These are phyloP conservation scores for Drosophila nr. perissopoda DNA, from an alignment of 2,888 invertebrate species.

Conservation along the genomic window DNA sequence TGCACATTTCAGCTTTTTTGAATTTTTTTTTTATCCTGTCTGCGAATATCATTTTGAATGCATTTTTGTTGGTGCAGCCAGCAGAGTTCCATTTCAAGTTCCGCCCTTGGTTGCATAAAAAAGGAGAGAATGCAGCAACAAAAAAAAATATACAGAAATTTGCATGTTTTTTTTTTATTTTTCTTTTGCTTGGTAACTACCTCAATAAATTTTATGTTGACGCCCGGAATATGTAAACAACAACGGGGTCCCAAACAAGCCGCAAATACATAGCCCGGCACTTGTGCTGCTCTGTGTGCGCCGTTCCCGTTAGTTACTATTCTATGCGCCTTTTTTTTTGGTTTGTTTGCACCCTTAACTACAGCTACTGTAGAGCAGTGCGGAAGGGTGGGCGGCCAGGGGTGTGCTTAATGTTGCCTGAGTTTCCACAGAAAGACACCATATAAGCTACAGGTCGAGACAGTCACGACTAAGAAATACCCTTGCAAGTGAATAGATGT, in stretches of 20 bases:
- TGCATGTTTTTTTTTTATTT: conserved; percentile 31
- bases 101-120: conserved; percentile 23
- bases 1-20: neutral
- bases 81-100: conserved; percentile 42
- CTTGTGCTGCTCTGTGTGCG: conserved; percentile 31
- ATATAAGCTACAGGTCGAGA: neutral
- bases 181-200: conserved; percentile 67
- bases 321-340: conserved; percentile 34
- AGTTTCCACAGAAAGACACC: neutral
- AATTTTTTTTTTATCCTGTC: conserved; percentile 14
- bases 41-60: conserved; percentile 62
- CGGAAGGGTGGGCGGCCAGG: neutral
- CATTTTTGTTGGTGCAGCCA: conserved; percentile 70
- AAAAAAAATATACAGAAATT: conserved; percentile 34
- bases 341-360: conserved; percentile 43
- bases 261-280: conserved; percentile 47
- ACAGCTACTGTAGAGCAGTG: neutral
- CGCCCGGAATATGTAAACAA: conserved; percentile 54
- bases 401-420: neutral
- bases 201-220: conserved; percentile 81
- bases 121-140: neutral
- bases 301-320: conserved; percentile 52
- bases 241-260: conserved; percentile 13
- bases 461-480: neutral
- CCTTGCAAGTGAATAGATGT: neutral